These are phyloP conservation scores for Caranx melampygus DNA, from an alignment of 2,113 vertebrate genomes.

Conservation along the genomic window DNA sequence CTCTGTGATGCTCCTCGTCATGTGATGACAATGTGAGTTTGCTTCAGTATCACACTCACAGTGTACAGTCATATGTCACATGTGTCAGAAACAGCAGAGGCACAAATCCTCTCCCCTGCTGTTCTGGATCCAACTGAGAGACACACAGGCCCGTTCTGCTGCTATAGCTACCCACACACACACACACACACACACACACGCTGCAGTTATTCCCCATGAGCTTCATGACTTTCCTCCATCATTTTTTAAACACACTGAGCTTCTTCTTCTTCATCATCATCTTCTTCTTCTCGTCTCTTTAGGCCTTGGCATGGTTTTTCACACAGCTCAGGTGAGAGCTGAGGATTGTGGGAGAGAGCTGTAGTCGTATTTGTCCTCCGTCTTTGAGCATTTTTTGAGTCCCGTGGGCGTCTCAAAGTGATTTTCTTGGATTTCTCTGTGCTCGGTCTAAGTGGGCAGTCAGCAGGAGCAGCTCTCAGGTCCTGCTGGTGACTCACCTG, in stretches of 20 bases:
- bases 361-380: not conserved
- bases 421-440: conserved; percentile 38
- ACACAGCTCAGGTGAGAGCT: conserved; percentile 14
- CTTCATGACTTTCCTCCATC: conserved; percentile 5
- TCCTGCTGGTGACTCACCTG: conserved; percentile 73
- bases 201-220: conserved; percentile 3
- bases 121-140: conserved; percentile 21
- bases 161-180: conserved; percentile 23
- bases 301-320: not conserved
- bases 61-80: conserved; percentile 25
- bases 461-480: conserved; percentile 57
- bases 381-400: conserved; percentile 27
- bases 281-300: not conserved
- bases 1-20: not conserved
- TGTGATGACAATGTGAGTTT: not conserved
- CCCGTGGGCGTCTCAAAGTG: conserved; percentile 47
- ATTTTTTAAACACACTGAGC: conserved; percentile 1
- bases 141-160: conserved; percentile 38
- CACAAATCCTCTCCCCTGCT: conserved; percentile 38
- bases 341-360: not conserved
- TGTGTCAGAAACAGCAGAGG: conserved; percentile 38
- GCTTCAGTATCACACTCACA: conserved; percentile 1
- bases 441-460: conserved; percentile 68
- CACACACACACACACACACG: conserved; percentile 4
- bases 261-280: too few relatives aligned